phyloP scores from a whole-genome alignment of 2,888 invertebrate species.

The Deilephila porcellus region DNA sequence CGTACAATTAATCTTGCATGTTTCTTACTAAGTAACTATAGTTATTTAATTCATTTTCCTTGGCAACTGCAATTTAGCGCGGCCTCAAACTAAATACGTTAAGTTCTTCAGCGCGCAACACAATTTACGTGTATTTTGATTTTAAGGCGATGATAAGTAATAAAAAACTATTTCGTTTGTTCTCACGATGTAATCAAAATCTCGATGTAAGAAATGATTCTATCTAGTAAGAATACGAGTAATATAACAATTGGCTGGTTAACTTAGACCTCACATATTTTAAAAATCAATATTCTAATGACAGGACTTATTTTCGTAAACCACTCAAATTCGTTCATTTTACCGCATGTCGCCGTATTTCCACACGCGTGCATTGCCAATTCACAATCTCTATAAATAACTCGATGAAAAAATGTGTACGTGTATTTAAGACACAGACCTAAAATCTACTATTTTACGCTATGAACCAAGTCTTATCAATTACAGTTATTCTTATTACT shows the following conservation, averaged over 20 bases:
- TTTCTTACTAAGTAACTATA: slow-evolving; percentile 20
- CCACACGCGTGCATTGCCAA: background rate
- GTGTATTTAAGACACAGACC: background rate
- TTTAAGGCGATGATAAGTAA: background rate
- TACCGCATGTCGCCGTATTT: background rate
- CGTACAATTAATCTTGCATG: slow-evolving; percentile 23
- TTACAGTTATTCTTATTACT: background rate
- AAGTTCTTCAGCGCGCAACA: background rate
- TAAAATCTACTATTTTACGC: background rate
- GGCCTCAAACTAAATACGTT: background rate
- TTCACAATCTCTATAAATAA: background rate
- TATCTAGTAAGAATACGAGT: too few relatives aligned
- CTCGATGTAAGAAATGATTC: too few relatives aligned
- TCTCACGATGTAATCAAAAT: too few relatives aligned
- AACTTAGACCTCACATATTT: too few relatives aligned
- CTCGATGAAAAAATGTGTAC: background rate
- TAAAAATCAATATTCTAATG: too few relatives aligned
- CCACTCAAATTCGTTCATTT: background rate
- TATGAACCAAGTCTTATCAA: background rate
- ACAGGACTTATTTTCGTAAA: background rate
- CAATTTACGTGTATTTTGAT: background rate
- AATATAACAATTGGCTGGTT: too few relatives aligned
- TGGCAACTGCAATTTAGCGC: slow-evolving; percentile 8
- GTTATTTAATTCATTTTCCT: slow-evolving; percentile 9
- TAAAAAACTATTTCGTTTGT: too few relatives aligned